Conservation (phyloP, 2,888 invertebrate genomes). For the Hipparchia semele region DNA sequence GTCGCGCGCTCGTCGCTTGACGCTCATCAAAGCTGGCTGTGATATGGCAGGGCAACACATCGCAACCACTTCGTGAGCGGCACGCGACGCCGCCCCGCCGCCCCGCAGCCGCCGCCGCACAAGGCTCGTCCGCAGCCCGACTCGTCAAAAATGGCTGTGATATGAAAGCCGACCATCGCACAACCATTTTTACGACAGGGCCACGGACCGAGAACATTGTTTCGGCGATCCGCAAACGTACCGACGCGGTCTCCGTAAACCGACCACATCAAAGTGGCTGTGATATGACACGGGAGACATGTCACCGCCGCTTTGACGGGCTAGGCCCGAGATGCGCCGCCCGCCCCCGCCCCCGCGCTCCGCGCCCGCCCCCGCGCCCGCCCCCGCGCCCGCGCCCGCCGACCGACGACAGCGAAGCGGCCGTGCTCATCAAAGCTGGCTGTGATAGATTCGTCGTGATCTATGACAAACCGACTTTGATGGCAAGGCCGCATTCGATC, state of each 20-base stretch:
- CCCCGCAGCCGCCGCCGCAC: not conserved
- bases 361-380: too few species aligned
- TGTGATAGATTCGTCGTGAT: constrained; percentile 90
- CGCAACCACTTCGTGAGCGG: constrained; percentile 96
- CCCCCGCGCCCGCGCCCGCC: too few species aligned
- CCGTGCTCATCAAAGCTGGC: constrained; percentile 98
- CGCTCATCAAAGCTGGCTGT: constrained; percentile 99
- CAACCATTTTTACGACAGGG: constrained; percentile 87
- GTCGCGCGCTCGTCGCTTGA: constrained; percentile 32
- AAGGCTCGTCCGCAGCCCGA: constrained; percentile 83
- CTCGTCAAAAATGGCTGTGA: constrained; percentile 99
- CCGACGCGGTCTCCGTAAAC: constrained; percentile 68
- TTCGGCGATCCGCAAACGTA: constrained; percentile 5
- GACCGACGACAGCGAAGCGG: constrained; percentile 63
- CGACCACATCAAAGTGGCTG: constrained; percentile 99
- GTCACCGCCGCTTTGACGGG: constrained; percentile 96
- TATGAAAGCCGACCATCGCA: constrained; percentile 78
- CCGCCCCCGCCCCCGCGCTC: too few species aligned
- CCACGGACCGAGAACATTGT: constrained; percentile 51
- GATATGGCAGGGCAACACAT: constrained; percentile 92
- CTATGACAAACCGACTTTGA: constrained; percentile 94
- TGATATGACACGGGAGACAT: constrained; percentile 90
- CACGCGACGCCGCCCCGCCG: constrained; percentile 53
- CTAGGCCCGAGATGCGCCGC: constrained; percentile 79
- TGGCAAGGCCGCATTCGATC: constrained; percentile 83